Percentiles rank a stretch among this genome's conserved stretches.
These are phyloP conservation scores for Mizuhopecten yessoensis DNA, from an alignment of 1,140 invertebrate species.

Conservation along the genomic window DNA sequence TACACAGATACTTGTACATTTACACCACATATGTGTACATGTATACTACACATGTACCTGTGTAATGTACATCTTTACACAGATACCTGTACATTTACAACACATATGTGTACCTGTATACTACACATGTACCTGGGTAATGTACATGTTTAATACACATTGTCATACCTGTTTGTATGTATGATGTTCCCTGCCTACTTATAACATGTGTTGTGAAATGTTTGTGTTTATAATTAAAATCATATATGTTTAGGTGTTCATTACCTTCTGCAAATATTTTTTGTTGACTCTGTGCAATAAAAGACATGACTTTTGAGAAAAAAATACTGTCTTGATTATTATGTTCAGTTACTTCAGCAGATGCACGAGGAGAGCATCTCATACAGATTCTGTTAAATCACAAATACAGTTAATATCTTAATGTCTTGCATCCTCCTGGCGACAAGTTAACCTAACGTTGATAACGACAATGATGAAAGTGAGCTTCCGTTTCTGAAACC, in stretches of 20 bases:
- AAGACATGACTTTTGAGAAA: conserved; percentile 33
- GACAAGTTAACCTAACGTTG: too few relatives aligned
- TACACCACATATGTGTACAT: not conserved
- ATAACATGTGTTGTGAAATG: conserved; percentile 28
- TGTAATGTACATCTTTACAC: not conserved
- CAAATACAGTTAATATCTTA: too few relatives aligned
- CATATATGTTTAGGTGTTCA: conserved; percentile 26
- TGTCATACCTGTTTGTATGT: not conserved
- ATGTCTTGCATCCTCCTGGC: too few relatives aligned
- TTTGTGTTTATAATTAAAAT: not conserved
- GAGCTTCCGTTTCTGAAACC: too few relatives aligned
- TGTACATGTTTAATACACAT: too few relatives aligned
- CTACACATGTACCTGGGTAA: not conserved
- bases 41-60: not conserved
- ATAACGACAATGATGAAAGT: too few relatives aligned
- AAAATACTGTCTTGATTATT: not conserved
- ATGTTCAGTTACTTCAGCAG: too few relatives aligned
- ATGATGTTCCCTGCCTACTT: not conserved
- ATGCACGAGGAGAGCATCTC: too few relatives aligned
- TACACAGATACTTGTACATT: too few relatives aligned
- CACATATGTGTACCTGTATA: not conserved
- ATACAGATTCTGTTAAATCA: too few relatives aligned
- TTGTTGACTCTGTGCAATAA: conserved; percentile 38
- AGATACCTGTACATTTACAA: not conserved
- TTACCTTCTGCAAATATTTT: conserved; percentile 35